Conservation (phyloP, 2,888 invertebrate species). For the Nipponacmea schrenckii region DNA sequence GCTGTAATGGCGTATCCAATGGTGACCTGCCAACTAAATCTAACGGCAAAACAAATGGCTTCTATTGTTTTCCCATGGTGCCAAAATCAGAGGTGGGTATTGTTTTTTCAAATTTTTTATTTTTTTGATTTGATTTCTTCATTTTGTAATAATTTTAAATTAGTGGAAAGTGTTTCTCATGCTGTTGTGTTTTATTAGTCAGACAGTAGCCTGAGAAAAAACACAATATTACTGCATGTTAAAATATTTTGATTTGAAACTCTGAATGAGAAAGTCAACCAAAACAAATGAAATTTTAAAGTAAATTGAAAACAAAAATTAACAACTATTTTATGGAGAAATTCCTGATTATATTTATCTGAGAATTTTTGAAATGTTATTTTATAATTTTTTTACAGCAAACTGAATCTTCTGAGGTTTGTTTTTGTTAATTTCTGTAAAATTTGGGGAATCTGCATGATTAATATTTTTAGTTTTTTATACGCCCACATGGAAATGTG, state of each 20-base stretch:
- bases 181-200: no score
- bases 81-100: slow-evolving; percentile 26
- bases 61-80: slow-evolving; percentile 16
- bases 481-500: no score
- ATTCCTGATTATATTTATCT: background rate
- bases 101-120: background rate
- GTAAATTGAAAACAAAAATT: no score
- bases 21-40: slow-evolving; percentile 21
- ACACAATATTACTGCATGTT: no score
- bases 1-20: slow-evolving; percentile 29
- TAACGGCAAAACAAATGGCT: slow-evolving; percentile 10
- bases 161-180: no score
- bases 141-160: no score
- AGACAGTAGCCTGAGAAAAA: no score
- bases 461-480: no score
- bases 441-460: background rate
- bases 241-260: no score
- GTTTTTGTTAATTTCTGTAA: background rate
- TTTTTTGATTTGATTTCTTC: slow-evolving; percentile 3
- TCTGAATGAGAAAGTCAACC: no score
- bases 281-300: no score
- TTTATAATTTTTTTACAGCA: slow-evolving; percentile 9
- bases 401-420: slow-evolving; percentile 18
- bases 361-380: background rate
- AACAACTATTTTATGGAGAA: background rate